These are phyloP conservation scores for Brachirus orientalis DNA, from an alignment of 2,113 vertebrate genomes.

Conservation along the genomic window DNA sequence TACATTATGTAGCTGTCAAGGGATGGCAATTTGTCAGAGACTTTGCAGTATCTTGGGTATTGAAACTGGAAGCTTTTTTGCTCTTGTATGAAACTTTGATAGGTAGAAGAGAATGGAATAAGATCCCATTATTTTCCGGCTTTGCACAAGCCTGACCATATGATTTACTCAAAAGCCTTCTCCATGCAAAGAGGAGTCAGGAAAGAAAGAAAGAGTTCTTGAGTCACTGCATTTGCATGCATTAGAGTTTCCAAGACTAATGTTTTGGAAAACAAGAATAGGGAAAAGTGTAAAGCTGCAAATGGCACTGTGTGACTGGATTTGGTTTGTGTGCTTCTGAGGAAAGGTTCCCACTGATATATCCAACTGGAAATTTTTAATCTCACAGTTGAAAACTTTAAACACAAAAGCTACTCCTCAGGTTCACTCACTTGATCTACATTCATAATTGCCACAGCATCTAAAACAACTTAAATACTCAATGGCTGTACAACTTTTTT, in stretches of 20 bases:
- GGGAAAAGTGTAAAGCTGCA: conserved; percentile 63
- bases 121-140: conserved; percentile 84
- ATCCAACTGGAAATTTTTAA: conserved; percentile 78
- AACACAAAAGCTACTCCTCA: conserved; percentile 73
- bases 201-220: conserved; percentile 50
- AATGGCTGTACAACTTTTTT: conserved; percentile 38
- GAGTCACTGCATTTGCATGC: conserved; percentile 79
- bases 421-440: conserved; percentile 60
- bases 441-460: conserved; percentile 56
- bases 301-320: conserved; percentile 73
- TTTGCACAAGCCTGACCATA: conserved; percentile 78
- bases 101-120: conserved; percentile 77
- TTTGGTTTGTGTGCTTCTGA: conserved; percentile 71
- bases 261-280: conserved; percentile 83
- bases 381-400: conserved; percentile 80
- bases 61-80: conserved; percentile 69
- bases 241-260: conserved; percentile 83
- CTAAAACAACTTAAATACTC: conserved; percentile 31
- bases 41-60: conserved; percentile 70
- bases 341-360: conserved; percentile 66
- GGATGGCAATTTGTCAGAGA: conserved; percentile 79
- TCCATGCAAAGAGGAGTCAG: conserved; percentile 59
- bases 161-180: conserved; percentile 75
- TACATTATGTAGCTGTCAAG: conserved; percentile 84
- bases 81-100: conserved; percentile 81